Evolutionary conservation across 2,113 vertebrate species (phyloP).

Genomic region (Istiophorus platypterus): DNA sequence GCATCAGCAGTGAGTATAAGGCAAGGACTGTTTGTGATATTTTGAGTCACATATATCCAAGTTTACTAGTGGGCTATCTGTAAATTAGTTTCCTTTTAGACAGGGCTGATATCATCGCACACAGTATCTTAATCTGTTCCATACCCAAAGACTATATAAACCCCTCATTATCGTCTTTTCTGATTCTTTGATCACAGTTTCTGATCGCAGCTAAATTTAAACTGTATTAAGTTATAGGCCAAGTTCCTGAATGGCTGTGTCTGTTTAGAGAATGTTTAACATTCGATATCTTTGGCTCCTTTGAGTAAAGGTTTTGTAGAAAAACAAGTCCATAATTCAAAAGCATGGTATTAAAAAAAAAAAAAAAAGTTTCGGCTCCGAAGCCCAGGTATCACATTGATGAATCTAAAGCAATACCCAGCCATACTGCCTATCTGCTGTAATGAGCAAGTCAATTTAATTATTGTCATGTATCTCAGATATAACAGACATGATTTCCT

Average conservation of each 20-base stretch:
- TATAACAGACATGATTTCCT: neutral
- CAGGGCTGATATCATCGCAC: no score
- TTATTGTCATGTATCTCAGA: no score
- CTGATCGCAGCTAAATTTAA: no score
- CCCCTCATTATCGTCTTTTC: neutral
- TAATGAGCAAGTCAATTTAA: neutral
- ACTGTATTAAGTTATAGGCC: neutral
- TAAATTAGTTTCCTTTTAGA: neutral
- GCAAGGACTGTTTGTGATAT: neutral
- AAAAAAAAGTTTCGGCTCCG: neutral
- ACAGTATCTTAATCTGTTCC: no score
- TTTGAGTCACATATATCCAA: neutral
- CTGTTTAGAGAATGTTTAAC: neutral
- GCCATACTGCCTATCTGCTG: neutral
- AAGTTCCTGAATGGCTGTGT: neutral
- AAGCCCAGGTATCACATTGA: no score
- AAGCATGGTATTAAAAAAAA: neutral
- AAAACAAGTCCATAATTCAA: neutral
- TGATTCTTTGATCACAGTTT: neutral
- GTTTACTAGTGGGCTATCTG: neutral
- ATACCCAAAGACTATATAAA: neutral
- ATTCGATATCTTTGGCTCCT: neutral
- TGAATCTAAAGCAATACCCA: neutral
- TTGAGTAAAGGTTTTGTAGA: neutral
- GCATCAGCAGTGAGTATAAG: conserved; percentile 1